Conservation (phyloP, 2,888 invertebrate genomes). For the Ethmia dodecea region DNA sequence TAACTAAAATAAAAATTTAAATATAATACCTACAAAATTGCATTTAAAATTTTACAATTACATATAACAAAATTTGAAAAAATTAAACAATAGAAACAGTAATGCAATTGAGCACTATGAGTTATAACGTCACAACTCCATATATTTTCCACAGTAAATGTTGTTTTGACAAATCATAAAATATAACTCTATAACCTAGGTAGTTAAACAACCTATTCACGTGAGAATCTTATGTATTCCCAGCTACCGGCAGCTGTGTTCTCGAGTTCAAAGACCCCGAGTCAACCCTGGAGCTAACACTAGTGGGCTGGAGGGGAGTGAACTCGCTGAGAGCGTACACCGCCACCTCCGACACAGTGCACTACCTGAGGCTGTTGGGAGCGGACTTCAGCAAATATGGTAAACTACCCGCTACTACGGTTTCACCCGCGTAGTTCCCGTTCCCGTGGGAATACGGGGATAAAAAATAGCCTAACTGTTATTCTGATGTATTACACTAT, state of each 20-base stretch:
- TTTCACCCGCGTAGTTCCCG: no score
- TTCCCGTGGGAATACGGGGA: no score
- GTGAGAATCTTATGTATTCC: neutral
- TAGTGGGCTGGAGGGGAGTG: constrained; percentile 96
- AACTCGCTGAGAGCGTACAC: constrained; percentile 93
- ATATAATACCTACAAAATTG: no score
- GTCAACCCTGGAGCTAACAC: constrained; percentile 74
- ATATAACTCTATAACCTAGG: neutral
- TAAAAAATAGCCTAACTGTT: no score
- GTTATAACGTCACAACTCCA: no score
- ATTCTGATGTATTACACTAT: no score
- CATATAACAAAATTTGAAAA: no score
- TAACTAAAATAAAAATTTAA: no score
- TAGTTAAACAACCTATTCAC: neutral
- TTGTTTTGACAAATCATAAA: neutral
- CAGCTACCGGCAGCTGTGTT: constrained; percentile 84
- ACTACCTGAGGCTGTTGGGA: constrained; percentile 90
- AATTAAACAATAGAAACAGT: no score
- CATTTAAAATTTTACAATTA: no score
- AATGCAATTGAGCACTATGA: no score
- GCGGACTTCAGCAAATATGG: constrained; percentile 92
- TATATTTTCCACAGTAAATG: neutral
- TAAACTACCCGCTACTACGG: no score
- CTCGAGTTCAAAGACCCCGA: constrained; percentile 78
- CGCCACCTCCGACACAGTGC: constrained; percentile 89